phyloP scores from a whole-genome alignment of 1,140 invertebrate genomes.

The Bombus confusus region DNA sequence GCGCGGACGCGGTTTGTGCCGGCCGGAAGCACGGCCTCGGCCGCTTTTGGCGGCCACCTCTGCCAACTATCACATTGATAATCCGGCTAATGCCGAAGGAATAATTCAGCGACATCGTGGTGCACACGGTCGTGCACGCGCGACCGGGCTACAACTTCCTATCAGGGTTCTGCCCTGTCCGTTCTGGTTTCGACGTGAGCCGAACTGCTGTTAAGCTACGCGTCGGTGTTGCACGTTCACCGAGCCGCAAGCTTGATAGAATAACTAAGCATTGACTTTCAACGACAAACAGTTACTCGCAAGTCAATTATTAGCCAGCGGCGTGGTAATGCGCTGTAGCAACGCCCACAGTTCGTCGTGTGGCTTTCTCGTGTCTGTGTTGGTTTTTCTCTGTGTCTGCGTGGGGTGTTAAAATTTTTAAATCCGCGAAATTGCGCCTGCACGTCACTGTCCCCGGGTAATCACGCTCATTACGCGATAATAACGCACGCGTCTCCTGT shows the following conservation, averaged over 20 bases:
- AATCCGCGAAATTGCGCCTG: conserved; percentile 25
- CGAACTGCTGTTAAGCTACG: conserved; percentile 3
- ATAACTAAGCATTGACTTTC: conserved; percentile 64
- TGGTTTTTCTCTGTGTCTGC: not conserved
- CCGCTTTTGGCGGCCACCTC: conserved; percentile 24
- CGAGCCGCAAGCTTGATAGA: conserved; percentile 55
- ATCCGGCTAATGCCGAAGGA: conserved; percentile 52
- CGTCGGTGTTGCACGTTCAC: not conserved
- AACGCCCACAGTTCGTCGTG: not conserved
- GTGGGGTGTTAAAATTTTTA: conserved; percentile 15
- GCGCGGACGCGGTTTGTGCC: not conserved
- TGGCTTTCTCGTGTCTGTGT: not conserved
- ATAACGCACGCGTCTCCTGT: not conserved
- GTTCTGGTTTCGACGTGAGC: conserved; percentile 19
- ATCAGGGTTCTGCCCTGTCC: not conserved
- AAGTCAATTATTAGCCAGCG: conserved; percentile 39
- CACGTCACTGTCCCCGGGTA: not conserved
- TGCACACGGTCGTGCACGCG: not conserved
- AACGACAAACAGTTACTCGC: conserved; percentile 46
- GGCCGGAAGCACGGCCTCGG: not conserved
- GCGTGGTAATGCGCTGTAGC: not conserved
- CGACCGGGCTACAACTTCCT: not conserved
- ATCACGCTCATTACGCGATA: conserved; percentile 26
- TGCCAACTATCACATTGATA: conserved; percentile 51
- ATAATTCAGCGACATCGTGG: conserved; percentile 42